Evolutionary conservation across 2,888 invertebrate species (phyloP).

Genomic region (Aquatica leii): DNA sequence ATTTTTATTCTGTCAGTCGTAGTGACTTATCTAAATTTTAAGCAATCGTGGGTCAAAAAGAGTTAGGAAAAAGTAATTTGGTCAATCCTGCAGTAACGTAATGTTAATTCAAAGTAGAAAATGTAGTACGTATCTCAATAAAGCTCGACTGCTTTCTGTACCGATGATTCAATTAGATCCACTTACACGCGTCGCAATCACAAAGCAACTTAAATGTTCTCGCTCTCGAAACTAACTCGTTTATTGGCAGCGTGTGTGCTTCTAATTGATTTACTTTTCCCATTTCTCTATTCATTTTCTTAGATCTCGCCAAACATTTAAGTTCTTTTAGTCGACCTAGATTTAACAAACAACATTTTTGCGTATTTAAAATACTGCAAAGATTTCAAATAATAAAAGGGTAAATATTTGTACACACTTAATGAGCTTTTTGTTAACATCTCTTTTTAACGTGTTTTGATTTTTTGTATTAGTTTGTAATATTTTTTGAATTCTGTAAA

Average conservation of each 20-base stretch:
- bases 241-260: slow-evolving; percentile 37
- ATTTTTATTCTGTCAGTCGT: too few species aligned
- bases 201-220: slow-evolving; percentile 41
- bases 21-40: too few species aligned
- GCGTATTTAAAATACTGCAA: too few species aligned
- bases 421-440: too few species aligned
- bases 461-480: too few species aligned
- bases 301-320: slow-evolving; percentile 22
- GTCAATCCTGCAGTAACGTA: slow-evolving; percentile 12
- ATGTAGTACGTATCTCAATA: slow-evolving; percentile 39
- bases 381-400: too few species aligned
- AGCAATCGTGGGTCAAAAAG: too few species aligned
- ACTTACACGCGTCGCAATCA: slow-evolving; percentile 43
- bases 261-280: slow-evolving; percentile 39
- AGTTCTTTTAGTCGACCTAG: background rate
- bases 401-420: too few species aligned
- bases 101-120: slow-evolving; percentile 23
- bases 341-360: background rate
- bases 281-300: slow-evolving; percentile 30
- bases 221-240: slow-evolving; percentile 38
- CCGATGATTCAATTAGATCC: slow-evolving; percentile 47
- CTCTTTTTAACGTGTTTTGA: too few species aligned
- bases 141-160: slow-evolving; percentile 37
- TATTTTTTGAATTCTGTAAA: too few species aligned
- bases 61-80: background rate